Conservation (phyloP, 1,140 invertebrate genomes). For the Aphis gossypii region DNA sequence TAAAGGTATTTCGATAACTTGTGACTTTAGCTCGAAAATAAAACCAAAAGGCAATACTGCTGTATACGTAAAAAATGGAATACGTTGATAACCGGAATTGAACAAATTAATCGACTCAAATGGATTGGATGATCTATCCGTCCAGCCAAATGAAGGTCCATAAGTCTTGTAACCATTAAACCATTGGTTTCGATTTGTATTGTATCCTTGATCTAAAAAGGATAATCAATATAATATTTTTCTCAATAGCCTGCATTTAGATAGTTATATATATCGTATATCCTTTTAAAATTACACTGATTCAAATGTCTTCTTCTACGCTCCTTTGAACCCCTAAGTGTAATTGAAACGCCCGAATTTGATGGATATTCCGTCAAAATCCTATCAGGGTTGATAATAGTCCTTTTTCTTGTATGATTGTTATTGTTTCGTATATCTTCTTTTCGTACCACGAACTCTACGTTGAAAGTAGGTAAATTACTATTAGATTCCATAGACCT, state of each 20-base stretch:
- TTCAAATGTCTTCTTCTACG: slow-evolving; percentile 39
- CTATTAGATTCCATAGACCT: slow-evolving; percentile 24
- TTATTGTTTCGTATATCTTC: slow-evolving; percentile 7
- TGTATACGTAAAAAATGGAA: slow-evolving; percentile 72
- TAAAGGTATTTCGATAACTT: slow-evolving; percentile 77
- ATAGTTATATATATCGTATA: not conserved
- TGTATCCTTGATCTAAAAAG: slow-evolving; percentile 56
- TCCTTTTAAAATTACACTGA: slow-evolving; percentile 31
- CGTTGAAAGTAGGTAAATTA: slow-evolving; percentile 43
- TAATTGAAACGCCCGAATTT: slow-evolving; percentile 45
- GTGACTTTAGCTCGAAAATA: slow-evolving; percentile 73
- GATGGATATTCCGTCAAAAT: slow-evolving; percentile 23
- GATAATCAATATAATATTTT: not conserved
- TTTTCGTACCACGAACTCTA: slow-evolving; percentile 39
- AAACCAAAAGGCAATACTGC: slow-evolving; percentile 78
- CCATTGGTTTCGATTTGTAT: slow-evolving; percentile 56
- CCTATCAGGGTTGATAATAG: slow-evolving; percentile 30
- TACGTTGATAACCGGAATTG: slow-evolving; percentile 58
- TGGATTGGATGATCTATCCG: not conserved
- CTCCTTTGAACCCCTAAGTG: slow-evolving; percentile 7
- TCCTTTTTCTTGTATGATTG: slow-evolving; percentile 22
- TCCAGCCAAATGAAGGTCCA: not conserved
- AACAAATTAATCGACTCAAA: slow-evolving; percentile 45
- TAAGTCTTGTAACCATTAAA: slow-evolving; percentile 38
- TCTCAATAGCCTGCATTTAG: not conserved